Evolutionary conservation across 2,113 vertebrate species (phyloP).

Genomic region (Petrocephalus microphthalmus): DNA sequence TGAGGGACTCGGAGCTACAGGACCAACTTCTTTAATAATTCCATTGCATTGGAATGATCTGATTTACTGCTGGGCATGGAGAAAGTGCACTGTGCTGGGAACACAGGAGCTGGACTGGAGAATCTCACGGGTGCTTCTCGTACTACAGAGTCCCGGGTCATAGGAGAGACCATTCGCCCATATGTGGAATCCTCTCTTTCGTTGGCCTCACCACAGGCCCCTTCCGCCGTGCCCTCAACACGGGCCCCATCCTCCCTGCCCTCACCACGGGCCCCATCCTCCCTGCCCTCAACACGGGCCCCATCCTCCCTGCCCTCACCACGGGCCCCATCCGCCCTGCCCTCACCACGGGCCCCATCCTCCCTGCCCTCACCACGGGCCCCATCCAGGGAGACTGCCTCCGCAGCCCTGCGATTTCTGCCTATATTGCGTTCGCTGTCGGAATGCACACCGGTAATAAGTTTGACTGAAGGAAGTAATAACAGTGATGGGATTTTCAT

Average conservation of each 20-base stretch:
- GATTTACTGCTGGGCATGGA: conserved; percentile 12
- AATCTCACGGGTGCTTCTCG: not conserved
- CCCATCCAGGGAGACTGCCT: not conserved
- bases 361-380: not conserved
- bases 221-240: too few species aligned
- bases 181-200: not conserved
- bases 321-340: not conserved
- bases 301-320: not conserved
- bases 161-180: not conserved
- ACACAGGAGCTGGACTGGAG: not conserved
- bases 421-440: not conserved
- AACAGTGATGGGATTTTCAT: conserved; percentile 49
- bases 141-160: not conserved
- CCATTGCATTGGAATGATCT: conserved; percentile 12
- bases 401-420: not conserved
- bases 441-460: conserved; percentile 42
- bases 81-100: not conserved
- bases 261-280: too few species aligned
- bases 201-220: not conserved
- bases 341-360: not conserved
- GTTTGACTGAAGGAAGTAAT: conserved; percentile 55
- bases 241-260: too few species aligned
- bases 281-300: too few species aligned
- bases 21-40: conserved; percentile 9
- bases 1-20: not conserved